Base-by-base conservation (phyloP, 2,888 invertebrate species). In the Arrhopalites spinosus region DNA sequence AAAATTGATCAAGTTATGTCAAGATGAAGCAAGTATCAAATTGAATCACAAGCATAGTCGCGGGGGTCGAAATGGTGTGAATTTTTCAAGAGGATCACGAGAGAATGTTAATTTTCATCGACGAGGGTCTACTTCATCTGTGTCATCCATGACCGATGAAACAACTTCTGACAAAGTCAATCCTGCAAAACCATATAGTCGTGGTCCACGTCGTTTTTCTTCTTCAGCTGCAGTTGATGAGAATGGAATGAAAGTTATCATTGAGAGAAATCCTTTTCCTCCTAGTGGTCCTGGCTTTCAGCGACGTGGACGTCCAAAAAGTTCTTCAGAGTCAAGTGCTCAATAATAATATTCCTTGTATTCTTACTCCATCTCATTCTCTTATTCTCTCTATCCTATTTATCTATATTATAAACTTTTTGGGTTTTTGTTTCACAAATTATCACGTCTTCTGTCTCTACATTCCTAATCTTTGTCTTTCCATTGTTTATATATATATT, bases 221-320 rank as follows among this genome's bases (percentile, higher is more conserved):
- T 45, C 43, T n/a, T 66, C 66, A 30, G 20, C 36, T 25, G 25
- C 69, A 20, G 17, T 29, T n/a, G 29, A 47, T 17, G 69, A 7
- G 7, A 50, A 53, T 53, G 47, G 23, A 17, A 50, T 29, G 1
- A 69, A 25, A 53, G 69, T 69, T 25, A 50, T 53, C 3, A 15
- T 56, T n/a, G 17, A 53, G n/a, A 50, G 69, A 53, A 29, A 69
- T 27, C 69, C 69, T 56, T 29, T 25, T 7, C 69, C 53, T 2
- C 69, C 69, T 25, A 47, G 53, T 7, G 69, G 69, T 29, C 69
- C 69, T 0, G 69, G 69, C 15, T 69, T 69, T 59, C 59, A 23
- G 23, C 23, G 20, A 15, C 53, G 53, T 5, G 53, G n/a, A 5
- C 53, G n/a, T 53, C 36, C 36, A 36, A 36, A 36, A 36, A 36